Evolutionary conservation across 1,140 invertebrate species (phyloP).

Genomic region (Nixonia krombeini): DNA sequence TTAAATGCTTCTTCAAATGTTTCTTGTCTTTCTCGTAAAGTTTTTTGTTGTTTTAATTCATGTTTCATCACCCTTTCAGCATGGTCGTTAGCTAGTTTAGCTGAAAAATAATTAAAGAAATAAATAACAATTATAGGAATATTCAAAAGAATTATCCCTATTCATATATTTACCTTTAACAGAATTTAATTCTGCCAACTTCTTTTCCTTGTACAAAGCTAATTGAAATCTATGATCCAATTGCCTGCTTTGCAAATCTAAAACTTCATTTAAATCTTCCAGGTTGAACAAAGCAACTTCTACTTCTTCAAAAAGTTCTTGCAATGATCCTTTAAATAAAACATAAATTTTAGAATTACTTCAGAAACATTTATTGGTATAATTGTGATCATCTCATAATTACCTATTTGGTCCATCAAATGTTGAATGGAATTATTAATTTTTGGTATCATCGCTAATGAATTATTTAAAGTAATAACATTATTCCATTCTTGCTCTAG

Average conservation of each 20-base stretch:
- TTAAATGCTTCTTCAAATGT: conserved; percentile 80
- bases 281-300: conserved; percentile 75
- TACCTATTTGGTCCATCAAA: conserved; percentile 76
- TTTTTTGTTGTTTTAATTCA: conserved; percentile 73
- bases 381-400: conserved; percentile 3
- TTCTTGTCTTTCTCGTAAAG: conserved; percentile 77
- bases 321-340: conserved; percentile 70
- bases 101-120: conserved; percentile 59
- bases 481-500: conserved; percentile 73
- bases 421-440: conserved; percentile 74
- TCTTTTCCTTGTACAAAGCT: conserved; percentile 77
- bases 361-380: too few relatives aligned
- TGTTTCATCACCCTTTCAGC: conserved; percentile 72
- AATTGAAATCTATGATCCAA: conserved; percentile 77
- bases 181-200: conserved; percentile 74
- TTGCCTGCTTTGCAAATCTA: conserved; percentile 76
- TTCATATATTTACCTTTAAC: conserved; percentile 73
- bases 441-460: conserved; percentile 74
- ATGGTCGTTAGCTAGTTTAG: conserved; percentile 74
- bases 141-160: too few relatives aligned
- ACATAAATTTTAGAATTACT: too few relatives aligned
- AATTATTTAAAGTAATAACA: conserved; percentile 71
- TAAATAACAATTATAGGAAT: neutral
- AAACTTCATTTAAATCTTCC: conserved; percentile 77
- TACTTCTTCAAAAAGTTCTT: conserved; percentile 77